Conservation (phyloP, 2,797 vertebrate species). For the Otolemur crassicaudatus region DNA sequence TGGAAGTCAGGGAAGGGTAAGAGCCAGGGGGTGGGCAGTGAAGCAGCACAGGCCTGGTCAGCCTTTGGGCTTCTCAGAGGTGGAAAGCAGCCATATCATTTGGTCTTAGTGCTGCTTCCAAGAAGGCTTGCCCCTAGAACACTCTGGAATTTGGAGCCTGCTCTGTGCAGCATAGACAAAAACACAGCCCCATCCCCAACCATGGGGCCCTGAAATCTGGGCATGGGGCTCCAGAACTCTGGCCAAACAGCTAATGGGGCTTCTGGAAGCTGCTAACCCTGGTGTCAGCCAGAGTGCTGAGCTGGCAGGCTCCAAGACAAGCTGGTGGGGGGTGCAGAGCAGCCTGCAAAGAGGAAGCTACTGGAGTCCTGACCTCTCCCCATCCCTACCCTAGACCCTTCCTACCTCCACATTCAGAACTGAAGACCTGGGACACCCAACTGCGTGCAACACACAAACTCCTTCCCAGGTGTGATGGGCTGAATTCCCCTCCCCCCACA, state of each 20-base stretch:
- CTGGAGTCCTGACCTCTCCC: neutral
- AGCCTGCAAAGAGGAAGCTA: neutral
- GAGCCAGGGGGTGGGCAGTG: neutral
- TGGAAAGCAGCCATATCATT: neutral
- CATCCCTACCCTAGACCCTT: neutral
- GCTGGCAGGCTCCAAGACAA: conserved; percentile 58
- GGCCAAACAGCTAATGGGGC: conserved; percentile 79
- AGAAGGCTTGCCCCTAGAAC: conserved; percentile 43
- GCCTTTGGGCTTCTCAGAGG: neutral
- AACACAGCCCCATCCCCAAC: conserved; percentile 19
- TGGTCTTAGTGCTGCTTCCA: conserved; percentile 16
- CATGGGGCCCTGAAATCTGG: conserved; percentile 33
- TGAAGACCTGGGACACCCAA: neutral
- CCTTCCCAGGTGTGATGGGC: neutral
- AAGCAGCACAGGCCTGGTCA: neutral
- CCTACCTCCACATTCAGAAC: neutral
- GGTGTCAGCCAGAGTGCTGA: conserved; percentile 64
- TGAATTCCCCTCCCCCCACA: neutral
- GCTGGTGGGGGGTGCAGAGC: neutral
- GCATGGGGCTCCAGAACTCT: conserved; percentile 64
- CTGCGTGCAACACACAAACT: neutral
- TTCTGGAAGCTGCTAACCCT: conserved; percentile 66
- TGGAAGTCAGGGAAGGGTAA: neutral
- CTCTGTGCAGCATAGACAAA: conserved; percentile 53
- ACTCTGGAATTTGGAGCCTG: conserved; percentile 39